These are phyloP conservation scores for Philopotamus ludificatus DNA, from an alignment of 1,140 invertebrate species.

Conservation along the genomic window DNA sequence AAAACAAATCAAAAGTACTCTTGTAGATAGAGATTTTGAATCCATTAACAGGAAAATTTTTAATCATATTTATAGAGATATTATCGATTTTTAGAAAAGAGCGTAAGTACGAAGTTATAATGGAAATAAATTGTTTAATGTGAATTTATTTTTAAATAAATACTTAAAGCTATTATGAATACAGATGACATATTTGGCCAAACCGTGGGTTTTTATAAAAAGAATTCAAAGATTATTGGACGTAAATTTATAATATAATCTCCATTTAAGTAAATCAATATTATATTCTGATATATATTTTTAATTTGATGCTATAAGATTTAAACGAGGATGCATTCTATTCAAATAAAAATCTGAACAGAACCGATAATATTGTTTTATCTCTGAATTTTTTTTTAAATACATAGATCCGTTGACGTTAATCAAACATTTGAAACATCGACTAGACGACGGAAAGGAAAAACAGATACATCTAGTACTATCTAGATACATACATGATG, in stretches of 20 bases:
- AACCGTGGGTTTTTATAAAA: conserved; percentile 88
- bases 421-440: conserved; percentile 7
- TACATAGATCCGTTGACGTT: conserved; percentile 5
- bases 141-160: too few relatives aligned
- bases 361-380: conserved; percentile 48
- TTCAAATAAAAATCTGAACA: conserved; percentile 47
- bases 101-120: too few relatives aligned
- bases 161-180: too few relatives aligned
- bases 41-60: too few relatives aligned
- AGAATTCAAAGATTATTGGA: conserved; percentile 75
- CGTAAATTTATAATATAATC: conserved; percentile 52
- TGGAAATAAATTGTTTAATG: too few relatives aligned
- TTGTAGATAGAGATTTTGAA: too few relatives aligned
- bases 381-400: conserved; percentile 52
- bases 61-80: too few relatives aligned
- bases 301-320: conserved; percentile 59
- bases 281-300: conserved; percentile 15
- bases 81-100: too few relatives aligned
- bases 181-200: too few relatives aligned
- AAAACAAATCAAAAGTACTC: too few relatives aligned
- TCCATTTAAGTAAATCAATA: background rate
- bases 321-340: conserved; percentile 58
- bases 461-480: conserved; percentile 11
- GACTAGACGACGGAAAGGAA: conserved; percentile 19
- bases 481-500: too few relatives aligned